Base-by-base conservation (phyloP, 2,113 vertebrate genomes). In the Parus major region DNA sequence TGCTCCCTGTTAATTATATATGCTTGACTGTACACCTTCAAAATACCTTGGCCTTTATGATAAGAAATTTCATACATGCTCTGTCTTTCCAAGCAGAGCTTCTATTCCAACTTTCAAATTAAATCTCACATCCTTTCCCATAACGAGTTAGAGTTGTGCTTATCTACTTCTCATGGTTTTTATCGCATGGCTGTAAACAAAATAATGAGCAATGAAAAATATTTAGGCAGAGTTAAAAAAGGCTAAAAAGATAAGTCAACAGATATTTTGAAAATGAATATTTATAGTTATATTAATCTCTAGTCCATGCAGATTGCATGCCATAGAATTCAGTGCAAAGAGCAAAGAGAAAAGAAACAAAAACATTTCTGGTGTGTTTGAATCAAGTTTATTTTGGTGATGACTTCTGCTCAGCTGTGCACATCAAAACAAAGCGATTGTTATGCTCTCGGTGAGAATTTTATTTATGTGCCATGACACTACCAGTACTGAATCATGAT, bases 401-500 rank as follows among this genome's bases (percentile, higher is more conserved):
- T 95, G 88, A 79, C 79, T 94, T 90, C 93, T 95, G 82, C 83
- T 96, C 79, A 92, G 93, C 94, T 93, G 93, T 73, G 88, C 91
- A 92, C 86, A 96, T 94, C 92, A 94, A 95, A 97, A 93, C 92
- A 97, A 94, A 90, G 82, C 1, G 2, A 78, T 96, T 97, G 95
- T 96, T 97, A 84, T 96, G 86, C 36, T 97, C 93, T 88, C 22
- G 3, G 95, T 85, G 56, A 91, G 95, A 75, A 80, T 16, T 93
- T 59, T 97, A 80, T 96, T 97, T 96, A 65, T 82, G 87, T 63
- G 56, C 93, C 86, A n/a, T 95, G 96, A 96, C 96, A 95, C 73
- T 93, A 86, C 75, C 39, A 86, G 90, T 66, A 61, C 47, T 70
- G 84, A 91, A 60, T 82, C 77, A 39, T 27, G 50, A 65, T 92